Evolutionary conservation across 2,888 invertebrate genomes (phyloP).

Genomic region (Melikaiella ostensackeni): DNA sequence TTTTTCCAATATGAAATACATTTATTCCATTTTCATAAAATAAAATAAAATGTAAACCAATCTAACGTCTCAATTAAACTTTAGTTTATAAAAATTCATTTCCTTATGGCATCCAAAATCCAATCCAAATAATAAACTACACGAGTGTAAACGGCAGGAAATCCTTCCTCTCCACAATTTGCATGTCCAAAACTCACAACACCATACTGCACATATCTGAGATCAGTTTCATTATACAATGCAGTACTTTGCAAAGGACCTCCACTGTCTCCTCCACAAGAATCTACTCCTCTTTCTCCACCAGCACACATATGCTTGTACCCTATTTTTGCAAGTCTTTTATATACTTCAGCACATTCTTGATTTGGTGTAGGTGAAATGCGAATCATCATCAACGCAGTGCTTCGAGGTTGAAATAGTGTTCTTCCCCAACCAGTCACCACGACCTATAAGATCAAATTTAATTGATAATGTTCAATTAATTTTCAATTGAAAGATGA

Average conservation of each 20-base stretch:
- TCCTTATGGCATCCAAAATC: slow-evolving; percentile 73
- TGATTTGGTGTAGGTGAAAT: slow-evolving; percentile 74
- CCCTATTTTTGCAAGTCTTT: slow-evolving; percentile 69
- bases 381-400: slow-evolving; percentile 77
- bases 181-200: slow-evolving; percentile 78
- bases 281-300: slow-evolving; percentile 80
- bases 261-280: slow-evolving; percentile 85
- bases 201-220: slow-evolving; percentile 81
- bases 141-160: slow-evolving; percentile 77
- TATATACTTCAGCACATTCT: slow-evolving; percentile 66
- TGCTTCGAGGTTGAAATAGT: slow-evolving; percentile 79
- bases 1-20: too few species aligned
- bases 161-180: slow-evolving; percentile 72
- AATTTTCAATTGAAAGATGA: too few species aligned
- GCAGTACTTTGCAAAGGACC: slow-evolving; percentile 81
- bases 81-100: slow-evolving; percentile 50
- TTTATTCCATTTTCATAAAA: too few species aligned
- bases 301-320: slow-evolving; percentile 82
- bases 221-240: slow-evolving; percentile 61
- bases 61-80: too few species aligned
- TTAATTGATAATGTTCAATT: too few species aligned
- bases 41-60: too few species aligned
- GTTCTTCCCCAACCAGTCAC: slow-evolving; percentile 89
- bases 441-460: slow-evolving; percentile 74
- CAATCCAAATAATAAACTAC: slow-evolving; percentile 76